Conservation (phyloP, 2,113 vertebrate species). For the Xiphophorus maculatus region DNA sequence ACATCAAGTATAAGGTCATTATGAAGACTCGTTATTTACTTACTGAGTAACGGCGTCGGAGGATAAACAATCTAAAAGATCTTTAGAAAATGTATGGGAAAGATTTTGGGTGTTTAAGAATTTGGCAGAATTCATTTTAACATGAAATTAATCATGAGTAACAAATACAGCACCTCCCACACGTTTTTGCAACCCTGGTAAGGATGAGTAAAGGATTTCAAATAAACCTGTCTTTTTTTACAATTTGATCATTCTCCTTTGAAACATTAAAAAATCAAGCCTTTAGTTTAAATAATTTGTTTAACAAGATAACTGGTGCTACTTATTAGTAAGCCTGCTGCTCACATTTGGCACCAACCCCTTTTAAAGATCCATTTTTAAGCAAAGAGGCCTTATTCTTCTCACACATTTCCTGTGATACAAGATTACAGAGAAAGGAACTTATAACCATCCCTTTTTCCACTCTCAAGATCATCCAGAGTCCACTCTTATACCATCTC, state of each 20-base stretch:
- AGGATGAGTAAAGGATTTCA: neutral
- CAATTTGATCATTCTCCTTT: neutral
- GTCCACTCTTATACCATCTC: neutral
- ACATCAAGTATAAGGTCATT: no score
- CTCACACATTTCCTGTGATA: neutral
- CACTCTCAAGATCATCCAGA: no score
- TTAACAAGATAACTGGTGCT: no score
- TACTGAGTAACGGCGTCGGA: neutral
- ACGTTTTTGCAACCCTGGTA: neutral
- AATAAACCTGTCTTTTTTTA: neutral
- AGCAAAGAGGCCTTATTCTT: neutral
- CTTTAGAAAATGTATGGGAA: neutral
- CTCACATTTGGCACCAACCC: no score
- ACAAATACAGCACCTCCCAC: neutral
- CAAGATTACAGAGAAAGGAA: neutral
- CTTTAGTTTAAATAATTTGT: no score
- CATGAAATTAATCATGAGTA: neutral
- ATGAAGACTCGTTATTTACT: no score
- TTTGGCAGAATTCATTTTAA: neutral
- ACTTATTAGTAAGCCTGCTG: no score
- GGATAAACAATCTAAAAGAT: neutral
- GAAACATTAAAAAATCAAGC: no score
- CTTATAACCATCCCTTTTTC: neutral
- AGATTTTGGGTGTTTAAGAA: neutral
- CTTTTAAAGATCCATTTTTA: neutral